Evolutionary conservation across 2,888 invertebrate genomes (phyloP).

Genomic region (Torymus tubicola): DNA sequence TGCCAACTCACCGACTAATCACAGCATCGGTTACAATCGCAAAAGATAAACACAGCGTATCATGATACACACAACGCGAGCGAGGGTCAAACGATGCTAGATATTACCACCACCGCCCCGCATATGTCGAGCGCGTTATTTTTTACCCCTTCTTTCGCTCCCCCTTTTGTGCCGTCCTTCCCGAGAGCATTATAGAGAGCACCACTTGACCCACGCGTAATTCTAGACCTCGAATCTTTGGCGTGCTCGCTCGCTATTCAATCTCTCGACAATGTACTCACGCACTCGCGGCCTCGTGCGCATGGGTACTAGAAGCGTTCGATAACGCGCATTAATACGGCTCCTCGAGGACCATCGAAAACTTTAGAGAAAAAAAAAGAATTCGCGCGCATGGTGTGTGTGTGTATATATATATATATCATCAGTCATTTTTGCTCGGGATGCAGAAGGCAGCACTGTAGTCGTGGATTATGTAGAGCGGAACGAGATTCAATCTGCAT

Average conservation of each 20-base stretch:
- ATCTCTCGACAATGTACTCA: not conserved
- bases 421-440: not conserved
- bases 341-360: conserved; percentile 60
- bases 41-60: too few relatives aligned
- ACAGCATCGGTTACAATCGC: too few relatives aligned
- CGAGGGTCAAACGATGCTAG: too few relatives aligned
- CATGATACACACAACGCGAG: too few relatives aligned
- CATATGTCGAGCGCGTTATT: too few relatives aligned
- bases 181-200: conserved; percentile 28
- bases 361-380: conserved; percentile 62
- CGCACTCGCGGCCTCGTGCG: not conserved
- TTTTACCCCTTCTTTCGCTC: too few relatives aligned
- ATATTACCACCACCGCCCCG: too few relatives aligned
- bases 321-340: conserved; percentile 57
- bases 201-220: conserved; percentile 21
- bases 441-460: too few relatives aligned
- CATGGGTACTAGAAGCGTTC: not conserved
- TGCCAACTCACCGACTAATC: too few relatives aligned
- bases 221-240: too few relatives aligned
- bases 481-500: conserved; percentile 74
- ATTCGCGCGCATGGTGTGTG: conserved; percentile 7
- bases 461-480: too few relatives aligned
- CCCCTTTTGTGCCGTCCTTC: conserved; percentile 1
- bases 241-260: not conserved
- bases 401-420: not conserved